phyloP scores from a whole-genome alignment of 2,113 vertebrate species.

The Mustela nigripes region DNA sequence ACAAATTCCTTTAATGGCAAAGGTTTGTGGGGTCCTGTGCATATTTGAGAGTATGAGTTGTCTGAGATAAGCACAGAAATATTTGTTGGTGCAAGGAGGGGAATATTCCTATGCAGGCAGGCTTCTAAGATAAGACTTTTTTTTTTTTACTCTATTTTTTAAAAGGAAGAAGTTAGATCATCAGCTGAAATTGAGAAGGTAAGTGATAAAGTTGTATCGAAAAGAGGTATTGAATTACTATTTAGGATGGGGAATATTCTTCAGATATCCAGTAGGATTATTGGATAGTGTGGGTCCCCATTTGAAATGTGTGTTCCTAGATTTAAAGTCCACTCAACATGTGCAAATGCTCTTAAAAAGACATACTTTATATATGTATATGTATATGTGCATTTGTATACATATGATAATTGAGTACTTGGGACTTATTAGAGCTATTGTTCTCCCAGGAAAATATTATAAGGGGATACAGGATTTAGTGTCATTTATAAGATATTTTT shows the following conservation, averaged over 20 bases:
- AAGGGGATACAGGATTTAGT: not conserved
- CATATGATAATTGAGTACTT: not conserved
- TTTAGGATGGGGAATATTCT: not conserved
- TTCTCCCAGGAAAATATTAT: not conserved
- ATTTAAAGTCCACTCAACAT: not conserved
- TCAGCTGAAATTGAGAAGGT: not conserved
- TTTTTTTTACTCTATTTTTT: not conserved
- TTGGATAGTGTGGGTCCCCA: not conserved
- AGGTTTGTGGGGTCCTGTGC: fast-evolving
- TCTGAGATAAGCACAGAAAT: not conserved
- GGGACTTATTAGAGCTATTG: not conserved
- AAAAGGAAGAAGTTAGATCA: not conserved
- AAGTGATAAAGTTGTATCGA: not conserved
- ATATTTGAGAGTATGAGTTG: not conserved
- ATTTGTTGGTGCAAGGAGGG: not conserved
- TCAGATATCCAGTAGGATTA: not conserved
- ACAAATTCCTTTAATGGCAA: not conserved
- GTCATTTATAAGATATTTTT: not conserved
- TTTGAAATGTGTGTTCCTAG: not conserved
- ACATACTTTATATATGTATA: not conserved
- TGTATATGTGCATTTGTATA: not conserved
- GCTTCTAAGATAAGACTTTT: not conserved
- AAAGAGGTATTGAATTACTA: not conserved
- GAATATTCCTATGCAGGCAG: too few relatives aligned
- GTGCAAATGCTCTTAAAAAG: not conserved